Conservation (phyloP, 1,140 invertebrate species). For the Hylyphantes graminicola region DNA sequence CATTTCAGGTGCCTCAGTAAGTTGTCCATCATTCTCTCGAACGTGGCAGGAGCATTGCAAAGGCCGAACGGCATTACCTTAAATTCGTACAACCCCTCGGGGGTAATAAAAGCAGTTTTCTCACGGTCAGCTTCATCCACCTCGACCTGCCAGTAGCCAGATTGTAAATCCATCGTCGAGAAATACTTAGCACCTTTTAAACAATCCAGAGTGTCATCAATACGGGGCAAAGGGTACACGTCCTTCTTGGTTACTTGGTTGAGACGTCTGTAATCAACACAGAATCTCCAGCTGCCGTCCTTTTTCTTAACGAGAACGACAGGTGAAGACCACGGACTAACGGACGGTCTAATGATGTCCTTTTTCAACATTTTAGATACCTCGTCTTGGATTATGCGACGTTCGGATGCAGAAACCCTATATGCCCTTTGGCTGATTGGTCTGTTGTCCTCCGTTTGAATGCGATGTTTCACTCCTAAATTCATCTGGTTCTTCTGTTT, state of each 20-base stretch:
- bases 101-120: constrained; percentile 68
- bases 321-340: constrained; percentile 56
- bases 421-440: neutral
- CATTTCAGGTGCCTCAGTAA: constrained; percentile 64
- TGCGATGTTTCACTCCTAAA: no score
- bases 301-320: constrained; percentile 68
- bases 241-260: neutral
- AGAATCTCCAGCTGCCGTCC: constrained; percentile 68
- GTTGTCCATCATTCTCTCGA: constrained; percentile 63
- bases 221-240: neutral
- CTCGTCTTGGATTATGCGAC: neutral
- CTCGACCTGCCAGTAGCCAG: constrained; percentile 70
- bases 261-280: constrained; percentile 69
- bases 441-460: neutral
- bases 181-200: constrained; percentile 65
- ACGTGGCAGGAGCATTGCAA: constrained; percentile 65
- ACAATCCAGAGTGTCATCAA: constrained; percentile 39
- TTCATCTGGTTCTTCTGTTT: no score
- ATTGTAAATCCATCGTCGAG: constrained; percentile 68
- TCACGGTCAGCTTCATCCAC: constrained; percentile 65
- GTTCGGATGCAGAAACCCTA: neutral
- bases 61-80: constrained; percentile 67
- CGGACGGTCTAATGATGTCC: constrained; percentile 59
- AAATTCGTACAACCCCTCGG: constrained; percentile 64
- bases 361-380: constrained; percentile 6